Evolutionary conservation across 2,113 vertebrate genomes (phyloP), one percentile per base, ranked within the genome.

Genomic region (Gopherus evgoodei): DNA sequence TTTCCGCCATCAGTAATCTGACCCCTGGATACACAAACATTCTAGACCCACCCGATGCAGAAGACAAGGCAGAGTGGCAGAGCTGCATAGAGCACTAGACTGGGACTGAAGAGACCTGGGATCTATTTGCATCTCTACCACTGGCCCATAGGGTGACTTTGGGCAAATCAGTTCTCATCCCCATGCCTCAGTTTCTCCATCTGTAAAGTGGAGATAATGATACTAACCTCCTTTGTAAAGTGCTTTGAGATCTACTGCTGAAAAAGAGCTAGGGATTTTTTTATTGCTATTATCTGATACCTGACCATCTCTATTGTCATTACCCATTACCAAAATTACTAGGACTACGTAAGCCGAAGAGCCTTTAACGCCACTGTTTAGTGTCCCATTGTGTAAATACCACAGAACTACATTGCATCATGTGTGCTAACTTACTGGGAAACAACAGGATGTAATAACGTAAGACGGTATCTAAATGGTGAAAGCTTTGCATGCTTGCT

Each of bases 391-490:
- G 25, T 47, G 49, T 84, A 86, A 65, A 65, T 22, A 69, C 50
- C 31, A 38, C 16, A 56, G 69, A 94, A 47, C 78, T 6, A 83
- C 0, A 2, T 72, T 62, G 25, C 56, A 31, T 81, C 69, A 38
- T 5, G 12, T 9, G 89, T 89, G 90, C 86, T 57, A 92, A 88
- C 65, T 27, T 62, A 87, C 78, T 35, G 47, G 97, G 92, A 95
- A 81, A 90, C 87, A 96, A 97, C 50, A 93, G 93, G 96, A 92
- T 96, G 83, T 22, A 93, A 91, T 42, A 83, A 91, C 81, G 80
- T 89, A 92, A 95, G 65, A 80, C 2, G 0, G 21, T 6, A 80
- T 29, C 69, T 88, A 72, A 88, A 90, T 31, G 5, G 27, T 50
- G 35, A 50, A 42, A 52, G 72, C 50, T 27, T 62, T 56, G 5